Percentiles rank a stretch among this genome's conserved stretches.
Evolutionary conservation across 2,888 invertebrate genomes (phyloP).

Genomic region (Minunthozetes semirufus): DNA sequence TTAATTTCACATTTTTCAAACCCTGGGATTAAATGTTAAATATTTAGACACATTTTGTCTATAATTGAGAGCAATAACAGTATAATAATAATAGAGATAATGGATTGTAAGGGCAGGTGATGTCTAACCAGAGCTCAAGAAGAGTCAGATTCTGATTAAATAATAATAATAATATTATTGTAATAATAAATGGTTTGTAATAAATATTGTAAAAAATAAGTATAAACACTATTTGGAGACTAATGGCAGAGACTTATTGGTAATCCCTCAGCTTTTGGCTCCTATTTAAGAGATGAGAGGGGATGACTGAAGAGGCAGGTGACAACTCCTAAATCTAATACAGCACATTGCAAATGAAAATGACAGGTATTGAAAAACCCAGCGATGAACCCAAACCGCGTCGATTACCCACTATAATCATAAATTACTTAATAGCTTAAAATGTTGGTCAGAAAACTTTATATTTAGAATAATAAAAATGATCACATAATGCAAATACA

Average conservation of each 20-base stretch:
- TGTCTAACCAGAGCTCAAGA: background rate
- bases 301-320: background rate
- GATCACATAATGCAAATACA: too few relatives aligned
- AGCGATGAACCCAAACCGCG: too few relatives aligned
- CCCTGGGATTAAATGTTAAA: background rate
- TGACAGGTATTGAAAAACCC: too few relatives aligned
- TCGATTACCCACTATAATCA: too few relatives aligned
- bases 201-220: background rate
- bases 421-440: too few relatives aligned
- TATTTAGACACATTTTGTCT: background rate
- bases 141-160: background rate
- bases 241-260: background rate
- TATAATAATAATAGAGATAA: conserved; percentile 14
- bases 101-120: conserved; percentile 6
- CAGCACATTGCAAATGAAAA: too few relatives aligned
- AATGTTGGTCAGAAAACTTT: too few relatives aligned
- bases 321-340: background rate
- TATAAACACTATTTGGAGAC: background rate
- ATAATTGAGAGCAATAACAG: conserved; percentile 14
- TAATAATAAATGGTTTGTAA: background rate
- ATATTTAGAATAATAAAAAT: too few relatives aligned
- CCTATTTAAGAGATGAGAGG: background rate
- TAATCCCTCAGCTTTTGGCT: background rate
- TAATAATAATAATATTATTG: background rate
- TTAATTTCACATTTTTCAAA: background rate